Evolutionary conservation across 2,113 vertebrate species (phyloP), one percentile per base, ranked within the genome.

Genomic region (Corythornis vintsioides): DNA sequence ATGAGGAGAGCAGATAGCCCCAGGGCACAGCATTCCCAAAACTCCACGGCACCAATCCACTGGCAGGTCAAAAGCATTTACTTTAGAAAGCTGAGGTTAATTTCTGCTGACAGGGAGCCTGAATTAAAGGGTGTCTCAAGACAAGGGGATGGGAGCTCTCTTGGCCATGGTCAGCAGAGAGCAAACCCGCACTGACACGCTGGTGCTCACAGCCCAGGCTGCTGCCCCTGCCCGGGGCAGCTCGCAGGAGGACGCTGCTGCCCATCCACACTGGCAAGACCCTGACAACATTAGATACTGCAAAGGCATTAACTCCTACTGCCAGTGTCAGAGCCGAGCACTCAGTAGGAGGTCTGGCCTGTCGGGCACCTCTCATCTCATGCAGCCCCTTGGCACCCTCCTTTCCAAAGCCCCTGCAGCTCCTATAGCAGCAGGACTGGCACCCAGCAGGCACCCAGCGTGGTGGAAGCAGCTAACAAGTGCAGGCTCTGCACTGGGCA

Each of bases 31-130:
- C 47, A 1, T 24, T 25, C 66, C 61, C 35, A 4, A 24, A 56
- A 16, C 15, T 45, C 4, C 0, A 8, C 1, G 1, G 63, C 38
- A 26, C 31, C 2, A 0, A 9, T 3, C 33, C 3, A 1, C 50
- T 21, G 50, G 21, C 38, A 50, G 77, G 22, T 31, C 50, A 73
- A 16, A 76, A 60, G 5, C 7, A 10, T 11, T 2, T 14, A 4
- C 14, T 83, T 60, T 4, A 14, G 31, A 56, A 38, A 60, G 77
- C 40, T 33, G 77, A 76, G 85, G 64, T 28, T 77, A 42, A 77
- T 65, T 33, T 26, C 48, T 40, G 69, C 77, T 38, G 55, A 47
- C 50, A 42, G 55, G 19, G 64, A 83, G 60, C 45, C 70, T 40
- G 50, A 61, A 73, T 65, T 76, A 38, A 69, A 73, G 67, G 60